Percentiles rank a stretch among this genome's conserved stretches.
Conservation (phyloP, 1,140 invertebrate species). For the Heliconius melpomene region DNA sequence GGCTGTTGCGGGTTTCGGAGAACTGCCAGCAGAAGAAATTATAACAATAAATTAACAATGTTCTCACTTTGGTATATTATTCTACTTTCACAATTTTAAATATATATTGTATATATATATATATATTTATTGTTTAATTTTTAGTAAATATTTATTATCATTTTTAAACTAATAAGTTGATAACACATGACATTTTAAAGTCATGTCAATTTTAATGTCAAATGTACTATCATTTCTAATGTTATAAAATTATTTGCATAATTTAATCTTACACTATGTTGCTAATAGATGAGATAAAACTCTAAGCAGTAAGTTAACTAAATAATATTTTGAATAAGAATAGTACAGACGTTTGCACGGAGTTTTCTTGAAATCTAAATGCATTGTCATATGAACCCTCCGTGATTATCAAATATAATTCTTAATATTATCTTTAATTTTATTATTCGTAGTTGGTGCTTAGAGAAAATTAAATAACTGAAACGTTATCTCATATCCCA, state of each 20-base stretch:
- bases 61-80: too few species aligned
- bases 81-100: too few species aligned
- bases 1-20: too few species aligned
- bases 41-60: too few species aligned
- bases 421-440: conserved; percentile 1
- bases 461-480: background rate
- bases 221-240: background rate
- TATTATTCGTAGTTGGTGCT: background rate
- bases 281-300: too few species aligned
- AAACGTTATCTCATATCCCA: background rate
- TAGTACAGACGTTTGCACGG: background rate
- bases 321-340: background rate
- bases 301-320: background rate
- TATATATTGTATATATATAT: too few species aligned
- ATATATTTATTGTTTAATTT: too few species aligned
- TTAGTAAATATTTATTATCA: too few species aligned
- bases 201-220: background rate
- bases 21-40: too few species aligned
- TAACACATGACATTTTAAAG: too few species aligned
- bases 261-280: background rate
- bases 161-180: too few species aligned
- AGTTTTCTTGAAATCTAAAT: background rate
- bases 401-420: conserved; percentile 1
- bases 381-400: background rate
- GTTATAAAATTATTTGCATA: background rate